Percentiles rank a stretch among this genome's conserved stretches.
These are phyloP conservation scores for Aphelenchoides besseyi DNA, from an alignment of 1,140 invertebrate species.

Conservation along the genomic window DNA sequence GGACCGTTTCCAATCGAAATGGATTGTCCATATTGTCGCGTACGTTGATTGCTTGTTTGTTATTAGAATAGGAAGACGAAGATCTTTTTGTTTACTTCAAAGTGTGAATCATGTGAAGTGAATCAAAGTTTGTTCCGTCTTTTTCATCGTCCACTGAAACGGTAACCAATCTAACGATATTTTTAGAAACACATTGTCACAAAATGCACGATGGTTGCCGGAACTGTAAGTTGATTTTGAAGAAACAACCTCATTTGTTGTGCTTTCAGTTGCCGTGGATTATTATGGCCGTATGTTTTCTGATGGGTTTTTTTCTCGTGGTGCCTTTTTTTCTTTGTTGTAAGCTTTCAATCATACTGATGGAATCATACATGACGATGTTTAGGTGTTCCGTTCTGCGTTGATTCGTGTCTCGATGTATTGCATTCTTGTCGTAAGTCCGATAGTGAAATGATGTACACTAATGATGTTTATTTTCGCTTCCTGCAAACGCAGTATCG, in stretches of 20 bases:
- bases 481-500: conserved; percentile 54
- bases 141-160: too few species aligned
- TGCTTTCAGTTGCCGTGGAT: conserved; percentile 47
- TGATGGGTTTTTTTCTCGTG: conserved; percentile 54
- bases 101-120: background rate
- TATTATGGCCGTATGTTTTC: conserved; percentile 50
- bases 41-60: too few species aligned
- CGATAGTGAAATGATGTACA: too few species aligned
- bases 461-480: too few species aligned
- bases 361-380: conserved; percentile 45
- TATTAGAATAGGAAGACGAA: too few species aligned
- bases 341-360: background rate
- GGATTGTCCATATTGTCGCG: too few species aligned
- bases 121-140: too few species aligned
- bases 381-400: conserved; percentile 57
- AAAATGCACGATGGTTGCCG: background rate
- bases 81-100: too few species aligned
- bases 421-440: conserved; percentile 53
- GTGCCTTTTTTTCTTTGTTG: conserved; percentile 42
- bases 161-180: background rate
- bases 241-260: too few species aligned
- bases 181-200: background rate
- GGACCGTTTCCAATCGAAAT: too few species aligned
- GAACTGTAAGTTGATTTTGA: too few species aligned
- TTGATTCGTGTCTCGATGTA: conserved; percentile 58